phyloP scores from a whole-genome alignment of 2,888 invertebrate species.

The Hypsopygia costalis region DNA sequence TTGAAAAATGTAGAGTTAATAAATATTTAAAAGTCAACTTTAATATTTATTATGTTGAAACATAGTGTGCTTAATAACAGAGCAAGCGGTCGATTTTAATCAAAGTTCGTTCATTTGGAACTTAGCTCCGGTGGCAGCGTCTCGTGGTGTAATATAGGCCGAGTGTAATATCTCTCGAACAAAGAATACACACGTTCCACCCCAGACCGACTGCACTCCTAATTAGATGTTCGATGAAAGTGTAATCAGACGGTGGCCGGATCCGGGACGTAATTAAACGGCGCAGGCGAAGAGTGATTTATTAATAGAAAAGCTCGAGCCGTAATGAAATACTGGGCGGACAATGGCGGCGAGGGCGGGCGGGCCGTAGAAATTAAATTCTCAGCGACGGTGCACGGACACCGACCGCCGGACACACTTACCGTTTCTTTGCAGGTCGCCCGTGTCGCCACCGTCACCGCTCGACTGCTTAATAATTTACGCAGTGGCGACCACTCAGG shows the following conservation, averaged over 20 bases:
- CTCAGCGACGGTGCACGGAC: constrained; percentile 55
- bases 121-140: constrained; percentile 51
- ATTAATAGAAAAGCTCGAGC: constrained; percentile 80
- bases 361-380: constrained; percentile 76
- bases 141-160: constrained; percentile 58
- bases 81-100: constrained; percentile 65
- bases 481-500: constrained; percentile 32
- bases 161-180: constrained; percentile 64
- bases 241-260: constrained; percentile 77
- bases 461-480: constrained; percentile 63
- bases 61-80: constrained; percentile 23
- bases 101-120: constrained; percentile 70
- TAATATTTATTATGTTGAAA: constrained; percentile 17
- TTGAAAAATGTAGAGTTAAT: too few species aligned
- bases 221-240: constrained; percentile 81
- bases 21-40: too few species aligned
- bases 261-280: constrained; percentile 79
- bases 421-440: constrained; percentile 59
- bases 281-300: constrained; percentile 79
- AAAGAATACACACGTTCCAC: constrained; percentile 68
- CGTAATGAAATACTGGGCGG: constrained; percentile 80
- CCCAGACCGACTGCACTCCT: constrained; percentile 67
- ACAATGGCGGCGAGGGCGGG: constrained; percentile 74
- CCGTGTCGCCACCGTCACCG: constrained; percentile 22
- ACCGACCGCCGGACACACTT: constrained; percentile 44